Evolutionary conservation across 2,113 vertebrate species (phyloP), one percentile per base, ranked within the genome.

Genomic region (Antechinus flavipes): DNA sequence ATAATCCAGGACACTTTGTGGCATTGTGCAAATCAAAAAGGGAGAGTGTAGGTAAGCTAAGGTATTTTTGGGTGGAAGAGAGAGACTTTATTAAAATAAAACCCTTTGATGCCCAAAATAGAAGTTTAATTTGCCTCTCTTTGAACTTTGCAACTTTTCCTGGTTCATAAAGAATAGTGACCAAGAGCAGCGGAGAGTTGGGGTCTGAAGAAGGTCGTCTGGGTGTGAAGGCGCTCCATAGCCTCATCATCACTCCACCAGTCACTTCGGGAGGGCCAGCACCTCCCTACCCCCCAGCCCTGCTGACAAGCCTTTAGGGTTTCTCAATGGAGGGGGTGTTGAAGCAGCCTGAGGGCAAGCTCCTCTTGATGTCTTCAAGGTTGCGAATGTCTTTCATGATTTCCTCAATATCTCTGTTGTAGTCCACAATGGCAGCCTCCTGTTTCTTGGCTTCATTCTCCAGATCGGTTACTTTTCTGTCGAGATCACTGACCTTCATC

Each of bases 291-390:
- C 9, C 50, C 50, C 50, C 50, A 52, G 89, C 98, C 98, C 97
- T 94, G n/a, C 94, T 84, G 58, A 97, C 0, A 0, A 49, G 98
- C 94, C 54, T 90, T 98, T 97, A 99, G 97, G 99, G 99, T 96
- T 98, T 99, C 98, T 99, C 99, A 76, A 99, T 99, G 95, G 99
- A 99, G 30, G 99, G 99, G 96, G 99, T 99, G 98, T 99, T 99
- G 97, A 99, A 99, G 98, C 99, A 99, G 98, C 99, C 99, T 0
- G 99, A 98, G 0, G 99, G 99, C 97, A 99, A 98, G 91, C 99
- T 99, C 97, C 99, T 99, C 99, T 98, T 99, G 99, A 99, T 99
- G 98, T 99, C 99, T 22, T 99, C 99, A 92, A 99, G 99, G 98
- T 99, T 99, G 97, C 56, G 98, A 96, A 99, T 99, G 99, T 99